Evolutionary conservation across 2,888 invertebrate species (phyloP).

Genomic region (Stegana nigrithorax): DNA sequence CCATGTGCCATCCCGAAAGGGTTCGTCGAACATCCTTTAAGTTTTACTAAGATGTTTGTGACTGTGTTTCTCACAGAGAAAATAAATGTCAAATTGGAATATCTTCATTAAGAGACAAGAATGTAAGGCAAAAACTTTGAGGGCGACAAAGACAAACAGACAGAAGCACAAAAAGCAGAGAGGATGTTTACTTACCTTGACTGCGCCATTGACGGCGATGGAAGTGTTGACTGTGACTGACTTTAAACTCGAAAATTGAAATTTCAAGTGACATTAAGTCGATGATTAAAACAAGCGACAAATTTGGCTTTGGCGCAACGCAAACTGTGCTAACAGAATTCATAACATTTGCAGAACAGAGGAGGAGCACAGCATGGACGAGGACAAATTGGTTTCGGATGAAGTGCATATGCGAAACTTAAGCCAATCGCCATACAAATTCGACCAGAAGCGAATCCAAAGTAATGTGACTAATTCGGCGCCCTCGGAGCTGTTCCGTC

Average conservation of each 20-base stretch:
- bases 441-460: constrained; percentile 29
- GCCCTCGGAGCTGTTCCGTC: constrained; percentile 42
- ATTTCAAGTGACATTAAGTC: background rate
- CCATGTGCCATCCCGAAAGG: too few relatives aligned
- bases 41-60: too few relatives aligned
- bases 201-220: too few relatives aligned
- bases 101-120: constrained; percentile 2
- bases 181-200: too few relatives aligned
- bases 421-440: constrained; percentile 54
- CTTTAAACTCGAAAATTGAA: background rate
- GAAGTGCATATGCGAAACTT: constrained; percentile 59
- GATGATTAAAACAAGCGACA: background rate
- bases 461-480: constrained; percentile 47
- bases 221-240: too few relatives aligned
- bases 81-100: background rate
- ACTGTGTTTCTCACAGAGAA: too few relatives aligned
- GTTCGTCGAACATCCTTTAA: too few relatives aligned
- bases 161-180: too few relatives aligned
- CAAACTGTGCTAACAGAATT: background rate
- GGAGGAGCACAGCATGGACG: constrained; percentile 59
- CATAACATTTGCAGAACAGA: constrained; percentile 43
- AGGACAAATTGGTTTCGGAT: constrained; percentile 62
- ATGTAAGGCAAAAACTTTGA: background rate
- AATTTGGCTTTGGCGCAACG: background rate
- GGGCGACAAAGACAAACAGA: background rate